Conservation (phyloP, 1,140 invertebrate species). For the Apis florea region DNA sequence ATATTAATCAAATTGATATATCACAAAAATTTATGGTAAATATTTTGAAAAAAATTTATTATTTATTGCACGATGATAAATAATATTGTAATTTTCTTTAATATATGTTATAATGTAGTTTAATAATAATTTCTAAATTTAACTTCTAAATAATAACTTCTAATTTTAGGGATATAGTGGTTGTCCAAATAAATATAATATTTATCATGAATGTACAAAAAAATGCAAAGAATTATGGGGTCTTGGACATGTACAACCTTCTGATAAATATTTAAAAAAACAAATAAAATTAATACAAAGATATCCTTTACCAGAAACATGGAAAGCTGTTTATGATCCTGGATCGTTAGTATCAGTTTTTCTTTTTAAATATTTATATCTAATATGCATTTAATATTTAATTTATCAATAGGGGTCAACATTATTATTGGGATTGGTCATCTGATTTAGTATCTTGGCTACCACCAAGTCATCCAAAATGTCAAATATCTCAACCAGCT, state of each 20-base stretch:
- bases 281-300: slow-evolving; percentile 90
- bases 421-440: slow-evolving; percentile 97
- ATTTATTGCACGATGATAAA: slow-evolving; percentile 62
- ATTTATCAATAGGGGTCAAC: slow-evolving; percentile 84
- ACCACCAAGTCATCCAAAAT: slow-evolving; percentile 94
- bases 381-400: slow-evolving; percentile 19
- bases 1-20: slow-evolving; percentile 75
- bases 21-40: slow-evolving; percentile 78
- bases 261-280: slow-evolving; percentile 87
- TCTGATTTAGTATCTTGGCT: slow-evolving; percentile 97
- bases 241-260: slow-evolving; percentile 86
- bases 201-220: slow-evolving; percentile 94
- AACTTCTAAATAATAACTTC: neutral
- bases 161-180: slow-evolving; percentile 84
- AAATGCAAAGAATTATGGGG: slow-evolving; percentile 96
- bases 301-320: slow-evolving; percentile 95
- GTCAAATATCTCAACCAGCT: slow-evolving; percentile 89
- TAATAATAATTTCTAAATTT: no score
- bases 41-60: slow-evolving; percentile 70
- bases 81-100: slow-evolving; percentile 71
- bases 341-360: slow-evolving; percentile 84
- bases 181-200: slow-evolving; percentile 98
- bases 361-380: neutral
- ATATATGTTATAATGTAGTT: neutral
- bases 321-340: slow-evolving; percentile 96